Evolutionary conservation across 53 echinoderm and acorn worm genomes (phyloP).

Genomic region (Mesocentrotus franciscanus): DNA sequence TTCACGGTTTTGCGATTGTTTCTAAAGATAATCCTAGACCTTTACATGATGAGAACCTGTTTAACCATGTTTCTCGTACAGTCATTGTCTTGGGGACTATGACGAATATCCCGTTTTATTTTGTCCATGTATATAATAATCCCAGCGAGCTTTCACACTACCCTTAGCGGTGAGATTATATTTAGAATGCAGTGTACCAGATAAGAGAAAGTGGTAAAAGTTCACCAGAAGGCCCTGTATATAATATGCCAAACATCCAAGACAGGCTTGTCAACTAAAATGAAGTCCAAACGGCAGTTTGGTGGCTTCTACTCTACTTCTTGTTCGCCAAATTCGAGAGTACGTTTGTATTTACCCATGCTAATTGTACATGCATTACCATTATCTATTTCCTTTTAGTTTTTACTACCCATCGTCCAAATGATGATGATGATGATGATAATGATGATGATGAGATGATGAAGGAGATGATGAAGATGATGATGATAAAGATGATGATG

Average conservation of each 20-base stretch:
- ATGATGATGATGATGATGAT: too few relatives aligned
- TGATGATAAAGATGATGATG: too few relatives aligned
- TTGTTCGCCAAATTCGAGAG: background rate
- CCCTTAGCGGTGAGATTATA: conserved; percentile 6
- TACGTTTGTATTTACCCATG: too few relatives aligned
- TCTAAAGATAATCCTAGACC: background rate
- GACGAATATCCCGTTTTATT: conserved; percentile 52
- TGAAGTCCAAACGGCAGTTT: background rate
- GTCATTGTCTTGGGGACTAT: conserved; percentile 45
- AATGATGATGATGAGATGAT: too few relatives aligned
- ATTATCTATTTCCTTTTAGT: too few relatives aligned
- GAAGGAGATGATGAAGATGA: too few relatives aligned
- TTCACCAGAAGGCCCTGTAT: background rate
- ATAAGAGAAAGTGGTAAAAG: background rate
- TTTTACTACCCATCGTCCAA: too few relatives aligned
- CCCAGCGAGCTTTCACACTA: conserved; percentile 5
- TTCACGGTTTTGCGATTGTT: background rate
- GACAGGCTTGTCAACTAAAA: background rate
- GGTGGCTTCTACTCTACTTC: background rate
- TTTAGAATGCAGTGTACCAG: conserved; percentile 12
- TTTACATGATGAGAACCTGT: background rate
- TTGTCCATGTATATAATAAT: conserved; percentile 27
- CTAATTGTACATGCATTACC: too few relatives aligned
- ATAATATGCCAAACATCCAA: background rate
- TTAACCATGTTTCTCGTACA: background rate